Percentiles rank a stretch among this genome's conserved stretches.
These are phyloP conservation scores for Argopecten irradians DNA, from an alignment of 1,140 invertebrate genomes.

Conservation along the genomic window DNA sequence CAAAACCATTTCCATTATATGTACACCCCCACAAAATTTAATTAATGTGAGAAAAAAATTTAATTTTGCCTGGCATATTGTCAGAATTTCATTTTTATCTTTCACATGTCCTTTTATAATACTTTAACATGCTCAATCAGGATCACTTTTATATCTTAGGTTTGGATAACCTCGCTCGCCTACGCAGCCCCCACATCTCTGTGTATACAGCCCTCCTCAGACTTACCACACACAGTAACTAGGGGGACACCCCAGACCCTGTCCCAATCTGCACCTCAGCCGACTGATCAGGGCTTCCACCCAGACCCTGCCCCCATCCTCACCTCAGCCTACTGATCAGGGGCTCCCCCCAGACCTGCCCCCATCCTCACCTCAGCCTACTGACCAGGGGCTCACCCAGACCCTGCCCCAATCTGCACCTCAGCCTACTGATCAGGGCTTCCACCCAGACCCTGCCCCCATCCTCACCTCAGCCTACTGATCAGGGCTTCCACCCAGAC, in stretches of 20 bases:
- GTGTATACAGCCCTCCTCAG: background rate
- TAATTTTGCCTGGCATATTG: background rate
- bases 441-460: too few relatives aligned
- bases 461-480: too few relatives aligned
- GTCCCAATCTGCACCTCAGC: background rate
- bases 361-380: too few relatives aligned
- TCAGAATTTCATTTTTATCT: background rate
- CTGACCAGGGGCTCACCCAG: too few relatives aligned
- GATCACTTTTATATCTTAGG: background rate
- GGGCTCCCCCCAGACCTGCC: too few relatives aligned
- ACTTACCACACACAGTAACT: background rate
- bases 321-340: background rate
- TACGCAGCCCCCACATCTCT: background rate
- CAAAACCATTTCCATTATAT: background rate
- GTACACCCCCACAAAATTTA: background rate
- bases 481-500: too few relatives aligned
- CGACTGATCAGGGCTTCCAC: too few relatives aligned
- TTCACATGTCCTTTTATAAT: background rate
- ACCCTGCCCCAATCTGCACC: too few relatives aligned
- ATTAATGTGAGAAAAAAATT: slow-evolving; percentile 16
- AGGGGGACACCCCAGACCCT: background rate
- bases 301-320: too few relatives aligned
- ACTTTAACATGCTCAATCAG: background rate
- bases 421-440: too few relatives aligned
- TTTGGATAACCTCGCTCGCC: background rate